Evolutionary conservation across 64 coral and sea anemone species (phyloP), one percentile per base, ranked within the genome.

Genomic region (Catalaphyllia jardinei): DNA sequence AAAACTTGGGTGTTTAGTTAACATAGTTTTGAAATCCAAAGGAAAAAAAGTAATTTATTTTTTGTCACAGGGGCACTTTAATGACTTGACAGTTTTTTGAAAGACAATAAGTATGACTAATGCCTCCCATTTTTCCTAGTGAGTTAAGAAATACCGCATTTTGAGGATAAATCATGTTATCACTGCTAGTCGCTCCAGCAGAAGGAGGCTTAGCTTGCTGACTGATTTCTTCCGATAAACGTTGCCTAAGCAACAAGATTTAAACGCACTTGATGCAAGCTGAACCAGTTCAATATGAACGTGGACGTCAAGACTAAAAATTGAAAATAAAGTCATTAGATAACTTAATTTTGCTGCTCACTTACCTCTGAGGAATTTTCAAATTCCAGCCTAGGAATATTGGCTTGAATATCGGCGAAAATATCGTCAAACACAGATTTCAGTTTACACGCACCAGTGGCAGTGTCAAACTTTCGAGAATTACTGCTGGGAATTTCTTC

Each of bases 381-480:
- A 50, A 94, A 95, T 62, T 94, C 77, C 31, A 98, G 86, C 65
- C 55, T 78, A 18, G 96, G 96, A 89, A 98, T 98, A 82, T 89
- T 98, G 22, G 93, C 93, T 79, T 95, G 81, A 57, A 98, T 91
- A 86, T 98, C 96, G 9, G 93, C 89, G 60, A 98, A 98, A 82
- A 98, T 98, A 52, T 74, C 74, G 52, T 95, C 95, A 78, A 96
- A 93, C 86, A 92, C 95, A 52, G 95, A 91, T 71, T 96, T 98
- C 31, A 98, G 90, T 72, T 89, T 89, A 76, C 90, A 88, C 29
- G 88, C 92, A 89, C 57, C 79, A 78, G 86, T 60, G 42, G 42
- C 79, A 75, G 72, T 42, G 50, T 74, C 78, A 81, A 87, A 74
- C 17, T 50, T 52, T 25, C 69, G 28, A 24, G 71, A 76, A 87